Conservation (phyloP, 2,113 vertebrate species). For the Corydoras sp. region DNA sequence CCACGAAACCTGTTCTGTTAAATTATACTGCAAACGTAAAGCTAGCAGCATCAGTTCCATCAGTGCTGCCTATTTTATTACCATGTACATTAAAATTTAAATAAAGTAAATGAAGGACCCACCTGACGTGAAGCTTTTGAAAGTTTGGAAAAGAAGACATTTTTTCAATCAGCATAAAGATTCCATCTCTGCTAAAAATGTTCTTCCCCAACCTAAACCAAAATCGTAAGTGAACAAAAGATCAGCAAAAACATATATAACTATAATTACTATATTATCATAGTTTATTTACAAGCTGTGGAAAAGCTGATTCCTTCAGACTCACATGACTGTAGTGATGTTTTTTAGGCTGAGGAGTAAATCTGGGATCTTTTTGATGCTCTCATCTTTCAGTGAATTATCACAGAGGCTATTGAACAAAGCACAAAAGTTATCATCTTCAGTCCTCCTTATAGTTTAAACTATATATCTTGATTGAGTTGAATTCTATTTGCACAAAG, state of each 20-base stretch:
- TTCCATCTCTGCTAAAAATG: conserved; percentile 55
- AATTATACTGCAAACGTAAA: too few species aligned
- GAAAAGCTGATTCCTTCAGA: not conserved
- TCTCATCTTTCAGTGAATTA: conserved; percentile 69
- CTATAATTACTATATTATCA: conserved; percentile 1
- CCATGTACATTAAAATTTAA: not conserved
- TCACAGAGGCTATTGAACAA: conserved; percentile 70
- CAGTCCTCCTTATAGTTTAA: too few species aligned
- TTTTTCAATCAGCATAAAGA: conserved; percentile 58
- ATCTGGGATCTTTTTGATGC: conserved; percentile 54
- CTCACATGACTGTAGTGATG: conserved; percentile 73
- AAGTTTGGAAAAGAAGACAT: conserved; percentile 54
- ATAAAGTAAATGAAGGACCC: conserved; percentile 18
- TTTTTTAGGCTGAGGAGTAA: conserved; percentile 60
- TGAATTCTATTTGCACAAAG: too few species aligned
- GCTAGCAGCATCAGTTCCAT: too few species aligned
- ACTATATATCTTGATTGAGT: too few species aligned
- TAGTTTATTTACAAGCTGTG: not conserved
- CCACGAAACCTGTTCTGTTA: too few species aligned
- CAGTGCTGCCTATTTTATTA: not conserved
- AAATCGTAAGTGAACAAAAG: not conserved
- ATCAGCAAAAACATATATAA: not conserved
- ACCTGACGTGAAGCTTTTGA: conserved; percentile 69
- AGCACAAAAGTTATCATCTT: conserved; percentile 3
- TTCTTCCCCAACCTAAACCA: conserved; percentile 73